These are phyloP conservation scores for Anagyrus pseudococci DNA, from an alignment of 2,888 invertebrate species.

Conservation along the genomic window DNA sequence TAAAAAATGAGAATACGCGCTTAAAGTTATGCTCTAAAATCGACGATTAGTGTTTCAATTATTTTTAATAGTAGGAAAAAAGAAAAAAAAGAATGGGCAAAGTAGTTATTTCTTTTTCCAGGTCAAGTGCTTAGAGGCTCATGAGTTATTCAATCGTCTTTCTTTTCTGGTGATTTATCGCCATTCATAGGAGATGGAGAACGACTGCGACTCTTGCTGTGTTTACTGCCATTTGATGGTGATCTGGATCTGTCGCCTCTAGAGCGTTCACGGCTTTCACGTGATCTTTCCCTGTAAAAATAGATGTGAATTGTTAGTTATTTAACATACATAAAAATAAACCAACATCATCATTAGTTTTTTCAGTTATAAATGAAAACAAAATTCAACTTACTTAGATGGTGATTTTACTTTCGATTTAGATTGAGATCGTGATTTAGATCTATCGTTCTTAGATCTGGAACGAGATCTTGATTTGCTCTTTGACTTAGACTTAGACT, in stretches of 20 bases:
- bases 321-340: neutral
- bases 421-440: conserved; percentile 66
- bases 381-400: conserved; percentile 60
- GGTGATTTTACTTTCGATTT: conserved; percentile 64
- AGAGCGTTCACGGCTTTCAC: conserved; percentile 57
- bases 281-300: conserved; percentile 54
- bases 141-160: conserved; percentile 51
- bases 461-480: conserved; percentile 72
- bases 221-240: conserved; percentile 56
- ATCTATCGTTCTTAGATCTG: conserved; percentile 65
- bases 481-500: conserved; percentile 70
- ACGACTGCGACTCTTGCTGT: conserved; percentile 60
- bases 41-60: conserved; percentile 34
- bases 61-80: conserved; percentile 40
- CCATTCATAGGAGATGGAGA: conserved; percentile 61
- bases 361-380: neutral
- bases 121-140: conserved; percentile 24
- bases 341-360: neutral
- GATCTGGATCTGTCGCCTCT: conserved; percentile 59
- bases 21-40: conserved; percentile 19
- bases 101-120: conserved; percentile 39
- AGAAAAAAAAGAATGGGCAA: conserved; percentile 41
- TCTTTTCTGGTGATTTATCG: conserved; percentile 59
- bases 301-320: neutral
- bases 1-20: conserved; percentile 26